phyloP scores from a whole-genome alignment of 2,797 vertebrate species.

The Erithacus rubecula region DNA sequence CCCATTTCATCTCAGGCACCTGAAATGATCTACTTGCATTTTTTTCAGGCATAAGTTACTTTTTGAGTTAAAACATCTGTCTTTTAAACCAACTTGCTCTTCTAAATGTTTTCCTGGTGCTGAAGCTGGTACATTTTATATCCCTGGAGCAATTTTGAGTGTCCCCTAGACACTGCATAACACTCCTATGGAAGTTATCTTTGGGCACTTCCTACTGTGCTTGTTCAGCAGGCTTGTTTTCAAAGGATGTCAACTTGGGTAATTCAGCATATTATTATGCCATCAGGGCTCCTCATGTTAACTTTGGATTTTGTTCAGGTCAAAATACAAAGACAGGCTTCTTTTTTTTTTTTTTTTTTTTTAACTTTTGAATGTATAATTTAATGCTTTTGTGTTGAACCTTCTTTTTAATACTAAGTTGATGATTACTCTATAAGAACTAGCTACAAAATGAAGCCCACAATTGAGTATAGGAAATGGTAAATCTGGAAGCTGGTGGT shows the following conservation, averaged over 20 bases:
- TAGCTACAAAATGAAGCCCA: background rate
- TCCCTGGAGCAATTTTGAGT: background rate
- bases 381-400: background rate
- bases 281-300: background rate
- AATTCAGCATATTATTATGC: background rate
- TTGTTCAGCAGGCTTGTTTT: background rate
- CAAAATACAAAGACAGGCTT: background rate
- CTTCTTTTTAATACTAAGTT: background rate
- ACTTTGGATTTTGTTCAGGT: background rate
- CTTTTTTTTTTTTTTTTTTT: rapidly evolving
- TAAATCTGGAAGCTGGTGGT: background rate
- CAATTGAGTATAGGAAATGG: background rate
- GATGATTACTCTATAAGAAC: background rate
- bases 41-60: background rate
- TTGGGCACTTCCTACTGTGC: background rate
- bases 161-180: background rate
- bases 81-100: background rate
- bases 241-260: background rate
- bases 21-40: background rate
- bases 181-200: background rate
- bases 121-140: background rate
- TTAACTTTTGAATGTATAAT: background rate
- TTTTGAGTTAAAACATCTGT: background rate
- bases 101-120: background rate
- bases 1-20: background rate